Conservation (phyloP, 2,888 invertebrate genomes). For the Ophioninae sp. region DNA sequence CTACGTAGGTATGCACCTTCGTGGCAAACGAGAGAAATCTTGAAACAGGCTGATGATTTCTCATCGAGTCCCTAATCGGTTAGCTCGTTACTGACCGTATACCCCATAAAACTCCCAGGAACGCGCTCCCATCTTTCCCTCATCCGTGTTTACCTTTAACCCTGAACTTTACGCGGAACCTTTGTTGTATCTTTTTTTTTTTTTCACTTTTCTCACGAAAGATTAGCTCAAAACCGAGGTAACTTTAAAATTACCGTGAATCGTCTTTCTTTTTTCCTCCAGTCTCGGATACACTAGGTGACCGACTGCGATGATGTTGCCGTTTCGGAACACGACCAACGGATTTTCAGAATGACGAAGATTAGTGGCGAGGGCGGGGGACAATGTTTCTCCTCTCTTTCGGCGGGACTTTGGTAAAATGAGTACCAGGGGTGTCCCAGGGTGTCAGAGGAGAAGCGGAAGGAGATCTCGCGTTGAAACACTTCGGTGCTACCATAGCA, state of each 20-base stretch:
- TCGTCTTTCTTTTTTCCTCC: constrained; percentile 19
- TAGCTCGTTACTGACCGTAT: constrained; percentile 64
- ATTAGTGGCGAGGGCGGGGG: constrained; percentile 23
- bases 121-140: constrained; percentile 25
- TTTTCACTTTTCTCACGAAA: constrained; percentile 43
- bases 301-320: constrained; percentile 10
- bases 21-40: constrained; percentile 54
- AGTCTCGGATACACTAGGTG: constrained; percentile 1
- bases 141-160: constrained; percentile 16
- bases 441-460: constrained; percentile 65
- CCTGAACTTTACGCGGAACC: constrained; percentile 11
- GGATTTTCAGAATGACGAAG: background rate
- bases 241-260: constrained; percentile 35
- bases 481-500: constrained; percentile 26
- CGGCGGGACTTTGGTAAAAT: constrained; percentile 76
- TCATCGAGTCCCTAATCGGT: constrained; percentile 67
- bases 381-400: constrained; percentile 41
- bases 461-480: constrained; percentile 51
- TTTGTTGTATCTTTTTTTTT: background rate
- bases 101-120: constrained; percentile 42
- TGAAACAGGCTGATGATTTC: constrained; percentile 39
- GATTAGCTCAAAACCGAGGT: constrained; percentile 22
- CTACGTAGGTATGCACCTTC: constrained; percentile 18
- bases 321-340: constrained; percentile 23
- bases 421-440: constrained; percentile 70